Conservation (phyloP, 2,888 invertebrate species). For the Drosophila lutescens region DNA sequence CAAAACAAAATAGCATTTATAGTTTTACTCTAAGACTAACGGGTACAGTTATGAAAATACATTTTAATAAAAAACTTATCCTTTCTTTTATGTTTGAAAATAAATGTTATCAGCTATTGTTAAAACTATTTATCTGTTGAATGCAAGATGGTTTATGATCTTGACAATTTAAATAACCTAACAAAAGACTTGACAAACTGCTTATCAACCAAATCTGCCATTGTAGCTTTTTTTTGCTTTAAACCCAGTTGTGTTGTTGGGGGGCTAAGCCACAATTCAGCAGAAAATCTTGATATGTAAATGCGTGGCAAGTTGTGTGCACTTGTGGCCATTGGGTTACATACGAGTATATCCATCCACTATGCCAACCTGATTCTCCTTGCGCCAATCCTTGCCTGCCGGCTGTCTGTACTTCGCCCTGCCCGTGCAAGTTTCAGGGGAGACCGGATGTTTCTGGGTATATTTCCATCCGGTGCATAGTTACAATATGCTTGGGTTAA, state of each 20-base stretch:
- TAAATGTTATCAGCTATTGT: no score
- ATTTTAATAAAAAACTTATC: no score
- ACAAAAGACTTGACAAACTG: neutral
- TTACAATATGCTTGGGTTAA: conserved; percentile 30
- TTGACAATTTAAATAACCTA: neutral
- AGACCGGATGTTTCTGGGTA: conserved; percentile 27
- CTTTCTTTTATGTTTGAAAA: no score
- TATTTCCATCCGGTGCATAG: conserved; percentile 33
- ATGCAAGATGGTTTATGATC: neutral
- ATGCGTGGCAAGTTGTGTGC: conserved; percentile 40
- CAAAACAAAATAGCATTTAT: no score
- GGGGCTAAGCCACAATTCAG: conserved; percentile 8
- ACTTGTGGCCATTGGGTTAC: conserved; percentile 6
- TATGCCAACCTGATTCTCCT: conserved; percentile 8
- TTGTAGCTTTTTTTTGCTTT: neutral
- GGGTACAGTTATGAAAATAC: no score
- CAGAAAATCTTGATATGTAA: conserved; percentile 56
- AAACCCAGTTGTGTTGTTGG: neutral
- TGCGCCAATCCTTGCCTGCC: conserved; percentile 11
- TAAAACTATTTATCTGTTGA: neutral
- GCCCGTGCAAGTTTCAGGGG: conserved; percentile 2
- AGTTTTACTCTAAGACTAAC: no score
- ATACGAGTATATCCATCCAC: neutral
- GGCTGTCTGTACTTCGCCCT: conserved; percentile 3
- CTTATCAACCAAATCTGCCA: conserved; percentile 3